Percentiles rank a stretch among this genome's conserved stretches.
phyloP scores from a whole-genome alignment of 2,797 vertebrate species.

The Thalassophryne amazonica region DNA sequence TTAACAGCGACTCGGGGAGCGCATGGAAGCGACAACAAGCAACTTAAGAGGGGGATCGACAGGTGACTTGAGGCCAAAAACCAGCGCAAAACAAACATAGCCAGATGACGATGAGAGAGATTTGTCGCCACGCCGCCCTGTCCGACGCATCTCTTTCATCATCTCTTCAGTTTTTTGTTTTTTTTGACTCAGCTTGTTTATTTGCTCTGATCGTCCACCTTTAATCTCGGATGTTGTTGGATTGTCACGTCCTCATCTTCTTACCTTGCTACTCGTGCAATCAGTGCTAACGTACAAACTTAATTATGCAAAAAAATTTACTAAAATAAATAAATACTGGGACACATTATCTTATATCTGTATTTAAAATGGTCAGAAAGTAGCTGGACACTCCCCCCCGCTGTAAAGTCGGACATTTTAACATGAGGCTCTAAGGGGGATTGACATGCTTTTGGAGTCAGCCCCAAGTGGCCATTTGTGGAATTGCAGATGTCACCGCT shows the following conservation, averaged over 20 bases:
- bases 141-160: conserved; percentile 25
- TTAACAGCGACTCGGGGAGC: conserved; percentile 57
- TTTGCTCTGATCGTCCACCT: conserved; percentile 9
- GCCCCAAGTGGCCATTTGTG: too few relatives aligned
- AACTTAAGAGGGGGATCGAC: conserved; percentile 62
- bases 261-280: too few relatives aligned
- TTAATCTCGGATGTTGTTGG: conserved; percentile 11
- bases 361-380: too few relatives aligned
- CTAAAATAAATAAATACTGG: too few relatives aligned
- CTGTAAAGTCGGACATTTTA: too few relatives aligned
- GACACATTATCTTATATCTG: too few relatives aligned
- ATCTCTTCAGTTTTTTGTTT: conserved; percentile 27
- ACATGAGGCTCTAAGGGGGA: too few relatives aligned
- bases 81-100: conserved; percentile 56
- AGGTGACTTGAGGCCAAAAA: conserved; percentile 47
- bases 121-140: conserved; percentile 38
- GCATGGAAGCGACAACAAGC: conserved; percentile 50
- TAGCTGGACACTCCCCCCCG: too few relatives aligned
- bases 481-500: too few relatives aligned
- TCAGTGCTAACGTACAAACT: too few relatives aligned
- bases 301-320: too few relatives aligned
- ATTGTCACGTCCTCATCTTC: not conserved
- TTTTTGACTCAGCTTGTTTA: conserved; percentile 28
- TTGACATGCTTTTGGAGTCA: too few relatives aligned
- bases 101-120: conserved; percentile 36